Conservation (phyloP, 1,140 invertebrate species). For the Drosophila pallidifrons region DNA sequence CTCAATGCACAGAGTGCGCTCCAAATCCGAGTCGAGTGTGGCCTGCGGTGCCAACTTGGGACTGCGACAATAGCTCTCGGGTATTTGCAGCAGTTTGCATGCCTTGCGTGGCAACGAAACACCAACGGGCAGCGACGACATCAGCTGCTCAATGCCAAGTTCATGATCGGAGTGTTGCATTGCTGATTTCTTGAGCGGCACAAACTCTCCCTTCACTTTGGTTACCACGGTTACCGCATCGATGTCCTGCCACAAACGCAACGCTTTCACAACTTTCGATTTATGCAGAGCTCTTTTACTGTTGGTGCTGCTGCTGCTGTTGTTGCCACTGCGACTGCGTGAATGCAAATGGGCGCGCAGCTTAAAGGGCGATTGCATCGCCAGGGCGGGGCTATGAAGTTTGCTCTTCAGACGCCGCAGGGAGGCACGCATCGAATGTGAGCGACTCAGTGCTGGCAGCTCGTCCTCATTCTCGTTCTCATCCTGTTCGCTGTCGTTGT, state of each 20-base stretch:
- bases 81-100: conserved; percentile 79
- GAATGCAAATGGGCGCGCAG: conserved; percentile 70
- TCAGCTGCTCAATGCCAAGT: conserved; percentile 66
- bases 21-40: conserved; percentile 60
- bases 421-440: conserved; percentile 90
- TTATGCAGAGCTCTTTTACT: conserved; percentile 48
- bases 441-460: conserved; percentile 86
- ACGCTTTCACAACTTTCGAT: conserved; percentile 55
- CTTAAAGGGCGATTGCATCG: conserved; percentile 78
- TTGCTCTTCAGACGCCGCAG: conserved; percentile 87
- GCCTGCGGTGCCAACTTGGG: conserved; percentile 46
- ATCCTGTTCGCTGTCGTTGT: conserved; percentile 62
- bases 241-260: conserved; percentile 63
- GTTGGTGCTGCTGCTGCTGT: conserved; percentile 1
- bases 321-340: conserved; percentile 48
- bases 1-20: conserved; percentile 24
- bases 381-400: conserved; percentile 66
- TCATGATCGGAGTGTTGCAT: conserved; percentile 46
- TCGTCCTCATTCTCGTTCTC: conserved; percentile 47
- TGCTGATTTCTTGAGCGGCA: conserved; percentile 46
- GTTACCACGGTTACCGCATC: conserved; percentile 66
- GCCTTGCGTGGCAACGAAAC: conserved; percentile 68
- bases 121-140: conserved; percentile 72
- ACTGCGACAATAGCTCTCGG: conserved; percentile 55
- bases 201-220: conserved; percentile 66